Conservation (phyloP, 2,888 invertebrate species). For the Drosophila phalerata region DNA sequence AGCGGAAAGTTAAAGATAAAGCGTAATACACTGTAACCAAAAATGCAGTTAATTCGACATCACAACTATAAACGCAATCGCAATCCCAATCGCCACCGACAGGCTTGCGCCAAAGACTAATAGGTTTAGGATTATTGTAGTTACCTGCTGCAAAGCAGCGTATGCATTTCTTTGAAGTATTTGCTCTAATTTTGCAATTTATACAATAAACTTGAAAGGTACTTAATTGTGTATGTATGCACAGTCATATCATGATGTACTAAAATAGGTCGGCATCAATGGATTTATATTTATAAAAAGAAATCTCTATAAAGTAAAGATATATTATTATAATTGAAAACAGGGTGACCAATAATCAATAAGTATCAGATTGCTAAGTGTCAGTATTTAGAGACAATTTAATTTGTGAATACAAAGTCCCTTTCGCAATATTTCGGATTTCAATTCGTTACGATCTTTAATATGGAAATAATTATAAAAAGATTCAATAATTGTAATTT, state of each 20-base stretch:
- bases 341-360: background rate
- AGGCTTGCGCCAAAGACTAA: conserved; percentile 51
- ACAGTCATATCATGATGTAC: too few species aligned
- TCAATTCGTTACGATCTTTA: conserved; percentile 23
- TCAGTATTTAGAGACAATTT: background rate
- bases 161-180: conserved; percentile 33
- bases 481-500: conserved; percentile 28
- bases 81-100: conserved; percentile 16
- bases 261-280: too few species aligned
- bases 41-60: background rate
- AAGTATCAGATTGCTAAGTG: background rate
- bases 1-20: conserved; percentile 38
- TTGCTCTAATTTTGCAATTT: conserved; percentile 17
- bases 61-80: conserved; percentile 17
- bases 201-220: conserved; percentile 38
- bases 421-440: background rate
- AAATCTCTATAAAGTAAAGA: too few species aligned
- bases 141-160: conserved; percentile 25
- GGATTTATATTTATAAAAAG: background rate
- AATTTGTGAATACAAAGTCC: background rate
- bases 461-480: conserved; percentile 36
- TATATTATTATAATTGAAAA: too few species aligned
- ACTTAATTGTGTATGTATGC: conserved; percentile 4
- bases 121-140: conserved; percentile 41
- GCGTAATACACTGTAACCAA: conserved; percentile 10